Percentiles rank a stretch among this genome's conserved stretches.
These are phyloP conservation scores for Anarrhichthys ocellatus DNA, from an alignment of 2,113 vertebrate genomes.

Conservation along the genomic window DNA sequence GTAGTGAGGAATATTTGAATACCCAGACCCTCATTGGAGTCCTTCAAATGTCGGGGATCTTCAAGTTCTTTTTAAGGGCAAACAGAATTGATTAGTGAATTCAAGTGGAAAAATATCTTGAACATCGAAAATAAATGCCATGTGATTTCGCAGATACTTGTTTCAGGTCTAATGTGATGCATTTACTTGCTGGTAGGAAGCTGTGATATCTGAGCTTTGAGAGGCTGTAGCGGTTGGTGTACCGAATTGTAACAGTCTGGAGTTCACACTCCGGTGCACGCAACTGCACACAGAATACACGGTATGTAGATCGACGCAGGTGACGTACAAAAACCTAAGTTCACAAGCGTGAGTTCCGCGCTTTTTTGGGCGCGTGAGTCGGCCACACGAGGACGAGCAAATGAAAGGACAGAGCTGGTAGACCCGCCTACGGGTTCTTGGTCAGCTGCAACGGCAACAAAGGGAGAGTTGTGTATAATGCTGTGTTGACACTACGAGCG, in stretches of 20 bases:
- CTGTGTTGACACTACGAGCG: background rate
- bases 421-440: background rate
- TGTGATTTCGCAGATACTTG: no score
- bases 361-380: background rate
- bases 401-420: no score
- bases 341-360: background rate
- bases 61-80: background rate
- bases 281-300: background rate
- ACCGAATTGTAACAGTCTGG: no score
- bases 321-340: background rate
- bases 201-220: background rate
- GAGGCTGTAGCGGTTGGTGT: background rate
- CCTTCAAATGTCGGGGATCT: background rate
- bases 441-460: background rate
- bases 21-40: background rate
- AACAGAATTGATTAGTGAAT: background rate
- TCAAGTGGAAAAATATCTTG: background rate
- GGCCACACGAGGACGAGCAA: background rate
- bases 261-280: no score
- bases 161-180: background rate
- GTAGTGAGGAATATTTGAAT: background rate
- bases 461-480: no score
- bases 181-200: background rate
- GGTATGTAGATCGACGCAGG: no score
- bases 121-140: background rate